A percentile compares a stretch with the other conserved stretches of the same genome.
Evolutionary conservation across 2,113 vertebrate genomes (phyloP).

Genomic region (Archocentrus centrarchus): DNA sequence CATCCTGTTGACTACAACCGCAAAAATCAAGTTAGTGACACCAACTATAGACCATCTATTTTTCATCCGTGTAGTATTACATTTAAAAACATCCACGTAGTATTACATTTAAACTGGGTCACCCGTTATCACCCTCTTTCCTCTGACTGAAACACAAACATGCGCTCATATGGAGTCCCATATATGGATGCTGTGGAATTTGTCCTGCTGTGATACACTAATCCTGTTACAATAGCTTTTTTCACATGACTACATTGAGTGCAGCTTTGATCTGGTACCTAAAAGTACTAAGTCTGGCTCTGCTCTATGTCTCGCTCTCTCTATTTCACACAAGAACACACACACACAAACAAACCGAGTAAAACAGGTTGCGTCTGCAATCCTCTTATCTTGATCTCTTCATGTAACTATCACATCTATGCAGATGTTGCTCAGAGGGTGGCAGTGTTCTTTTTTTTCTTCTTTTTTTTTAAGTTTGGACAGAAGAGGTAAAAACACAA

Average conservation of each 20-base stretch:
- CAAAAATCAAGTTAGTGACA: not conserved
- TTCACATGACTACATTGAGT: conserved; percentile 46
- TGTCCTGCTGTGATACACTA: conserved; percentile 61
- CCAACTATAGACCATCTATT: not conserved
- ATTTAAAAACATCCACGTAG: not conserved
- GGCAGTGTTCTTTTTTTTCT: not conserved
- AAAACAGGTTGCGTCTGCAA: conserved; percentile 8
- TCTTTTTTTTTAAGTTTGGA: not conserved
- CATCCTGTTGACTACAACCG: not conserved
- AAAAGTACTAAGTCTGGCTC: conserved; percentile 42
- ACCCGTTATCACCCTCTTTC: not conserved
- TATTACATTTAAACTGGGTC: conserved; percentile 2
- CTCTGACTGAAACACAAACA: conserved; percentile 5
- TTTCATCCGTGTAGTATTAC: not conserved
- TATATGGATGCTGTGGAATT: conserved; percentile 57
- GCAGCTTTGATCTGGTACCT: conserved; percentile 59
- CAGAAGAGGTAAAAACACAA: not conserved
- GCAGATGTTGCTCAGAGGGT: conserved; percentile 1
- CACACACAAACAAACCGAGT: not conserved
- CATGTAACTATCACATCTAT: conserved; percentile 25
- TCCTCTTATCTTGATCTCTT: conserved; percentile 24
- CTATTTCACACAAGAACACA: not conserved
- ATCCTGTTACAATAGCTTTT: conserved; percentile 66
- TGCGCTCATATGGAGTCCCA: not conserved
- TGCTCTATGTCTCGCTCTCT: not conserved